Evolutionary conservation across 2,888 invertebrate species (phyloP).

Genomic region (Lepidocyrtoides sp.): DNA sequence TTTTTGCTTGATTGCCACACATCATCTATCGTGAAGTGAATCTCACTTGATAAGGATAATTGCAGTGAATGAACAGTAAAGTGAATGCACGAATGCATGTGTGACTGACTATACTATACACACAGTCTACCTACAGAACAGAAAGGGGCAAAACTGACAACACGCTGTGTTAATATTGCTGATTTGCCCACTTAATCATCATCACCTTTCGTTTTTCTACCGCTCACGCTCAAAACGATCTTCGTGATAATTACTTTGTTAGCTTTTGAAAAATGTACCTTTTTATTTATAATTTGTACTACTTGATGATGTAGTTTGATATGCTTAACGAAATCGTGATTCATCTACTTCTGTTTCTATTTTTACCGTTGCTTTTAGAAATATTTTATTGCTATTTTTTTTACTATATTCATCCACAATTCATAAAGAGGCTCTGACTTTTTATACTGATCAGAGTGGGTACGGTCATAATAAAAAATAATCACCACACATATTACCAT

Average conservation of each 20-base stretch:
- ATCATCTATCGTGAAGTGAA: not conserved
- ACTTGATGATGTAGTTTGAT: not conserved
- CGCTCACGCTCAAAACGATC: not conserved
- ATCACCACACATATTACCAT: too few relatives aligned
- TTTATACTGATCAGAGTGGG: not conserved
- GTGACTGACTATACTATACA: too few relatives aligned
- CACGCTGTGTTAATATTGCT: not conserved
- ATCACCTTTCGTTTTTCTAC: conserved; percentile 1
- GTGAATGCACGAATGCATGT: not conserved
- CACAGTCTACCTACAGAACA: too few relatives aligned
- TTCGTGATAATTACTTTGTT: conserved; percentile 21
- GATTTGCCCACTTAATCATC: not conserved
- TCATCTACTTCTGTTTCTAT: not conserved
- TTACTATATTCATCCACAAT: not conserved
- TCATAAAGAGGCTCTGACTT: not conserved
- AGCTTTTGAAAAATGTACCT: not conserved
- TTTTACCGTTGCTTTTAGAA: not conserved
- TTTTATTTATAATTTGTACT: too few relatives aligned
- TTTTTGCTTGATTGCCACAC: not conserved
- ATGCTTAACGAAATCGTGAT: not conserved
- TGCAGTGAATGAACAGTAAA: not conserved
- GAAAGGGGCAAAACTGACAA: not conserved
- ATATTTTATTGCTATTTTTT: not conserved
- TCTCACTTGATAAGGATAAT: too few relatives aligned
- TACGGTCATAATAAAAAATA: not conserved